Evolutionary conservation across 2,888 invertebrate genomes (phyloP).

Genomic region (Ferrisia virgata): DNA sequence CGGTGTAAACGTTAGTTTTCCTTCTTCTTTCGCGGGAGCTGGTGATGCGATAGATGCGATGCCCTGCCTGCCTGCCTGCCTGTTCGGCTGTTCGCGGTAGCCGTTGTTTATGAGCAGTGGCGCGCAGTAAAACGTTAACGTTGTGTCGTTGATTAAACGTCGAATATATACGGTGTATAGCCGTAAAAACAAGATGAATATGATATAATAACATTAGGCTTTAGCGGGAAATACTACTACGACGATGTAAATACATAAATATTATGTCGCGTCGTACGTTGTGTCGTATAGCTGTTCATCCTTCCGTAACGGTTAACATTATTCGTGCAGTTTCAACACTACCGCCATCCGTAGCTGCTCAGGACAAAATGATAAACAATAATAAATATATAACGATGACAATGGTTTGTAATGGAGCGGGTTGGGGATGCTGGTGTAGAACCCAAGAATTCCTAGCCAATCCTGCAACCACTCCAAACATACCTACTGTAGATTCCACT

Average conservation of each 20-base stretch:
- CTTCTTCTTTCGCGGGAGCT: neutral
- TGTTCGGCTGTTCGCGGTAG: neutral
- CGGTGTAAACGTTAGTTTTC: too few species aligned
- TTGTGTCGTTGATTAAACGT: constrained; percentile 26
- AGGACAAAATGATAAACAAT: constrained; percentile 30
- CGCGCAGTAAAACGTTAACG: neutral
- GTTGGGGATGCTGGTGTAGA: too few species aligned
- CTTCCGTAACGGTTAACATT: constrained; percentile 31
- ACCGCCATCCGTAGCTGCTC: neutral
- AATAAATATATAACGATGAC: neutral
- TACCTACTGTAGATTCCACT: too few species aligned
- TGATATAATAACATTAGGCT: constrained; percentile 32
- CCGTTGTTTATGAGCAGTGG: neutral
- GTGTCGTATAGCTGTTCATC: constrained; percentile 10
- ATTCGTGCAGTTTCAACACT: neutral
- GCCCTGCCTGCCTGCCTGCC: neutral
- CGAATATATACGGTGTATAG: constrained; percentile 21
- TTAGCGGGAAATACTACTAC: neutral
- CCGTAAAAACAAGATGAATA: constrained; percentile 22
- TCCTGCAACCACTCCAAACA: neutral
- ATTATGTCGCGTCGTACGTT: too few species aligned
- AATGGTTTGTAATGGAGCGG: too few species aligned
- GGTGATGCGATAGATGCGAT: too few species aligned
- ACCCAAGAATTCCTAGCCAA: constrained; percentile 9
- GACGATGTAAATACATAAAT: constrained; percentile 28